Conservation (phyloP, 2,797 vertebrate genomes). For the Amphiprion clarkii region DNA sequence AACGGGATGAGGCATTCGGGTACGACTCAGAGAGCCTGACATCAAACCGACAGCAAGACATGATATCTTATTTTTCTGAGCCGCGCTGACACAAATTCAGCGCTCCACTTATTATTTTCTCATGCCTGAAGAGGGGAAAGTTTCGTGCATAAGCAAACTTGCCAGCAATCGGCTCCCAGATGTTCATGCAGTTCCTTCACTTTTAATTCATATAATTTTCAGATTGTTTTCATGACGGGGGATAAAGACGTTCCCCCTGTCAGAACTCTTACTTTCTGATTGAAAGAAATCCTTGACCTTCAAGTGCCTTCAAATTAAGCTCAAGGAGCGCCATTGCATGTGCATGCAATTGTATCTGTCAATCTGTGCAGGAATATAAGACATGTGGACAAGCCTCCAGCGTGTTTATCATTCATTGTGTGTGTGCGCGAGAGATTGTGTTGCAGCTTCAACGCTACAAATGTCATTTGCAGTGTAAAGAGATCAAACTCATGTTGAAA, state of each 20-base stretch:
- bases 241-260: slow-evolving; percentile 90
- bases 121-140: slow-evolving; percentile 84
- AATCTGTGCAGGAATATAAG: slow-evolving; percentile 77
- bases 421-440: slow-evolving; percentile 17
- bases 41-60: slow-evolving; percentile 95
- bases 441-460: slow-evolving; percentile 45
- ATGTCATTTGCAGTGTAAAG: slow-evolving; percentile 26
- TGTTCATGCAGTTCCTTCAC: slow-evolving; percentile 85
- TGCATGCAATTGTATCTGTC: slow-evolving; percentile 87
- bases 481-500: slow-evolving; percentile 45
- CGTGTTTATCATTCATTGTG: slow-evolving; percentile 16
- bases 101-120: slow-evolving; percentile 94
- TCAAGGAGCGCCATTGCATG: slow-evolving; percentile 79
- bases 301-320: slow-evolving; percentile 81
- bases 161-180: slow-evolving; percentile 87
- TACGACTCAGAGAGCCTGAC: slow-evolving; percentile 94
- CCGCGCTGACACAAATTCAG: slow-evolving; percentile 95
- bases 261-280: slow-evolving; percentile 72
- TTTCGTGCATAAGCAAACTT: slow-evolving; percentile 81
- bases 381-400: slow-evolving; percentile 79
- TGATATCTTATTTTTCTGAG: slow-evolving; percentile 99
- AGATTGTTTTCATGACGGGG: slow-evolving; percentile 86
- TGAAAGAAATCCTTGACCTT: slow-evolving; percentile 83
- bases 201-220: slow-evolving; percentile 93
- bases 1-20: slow-evolving; percentile 91